Evolutionary conservation across 2,797 vertebrate genomes (phyloP), one percentile per base, ranked within the genome.

Genomic region (Tenualosa thibaudeaui): DNA sequence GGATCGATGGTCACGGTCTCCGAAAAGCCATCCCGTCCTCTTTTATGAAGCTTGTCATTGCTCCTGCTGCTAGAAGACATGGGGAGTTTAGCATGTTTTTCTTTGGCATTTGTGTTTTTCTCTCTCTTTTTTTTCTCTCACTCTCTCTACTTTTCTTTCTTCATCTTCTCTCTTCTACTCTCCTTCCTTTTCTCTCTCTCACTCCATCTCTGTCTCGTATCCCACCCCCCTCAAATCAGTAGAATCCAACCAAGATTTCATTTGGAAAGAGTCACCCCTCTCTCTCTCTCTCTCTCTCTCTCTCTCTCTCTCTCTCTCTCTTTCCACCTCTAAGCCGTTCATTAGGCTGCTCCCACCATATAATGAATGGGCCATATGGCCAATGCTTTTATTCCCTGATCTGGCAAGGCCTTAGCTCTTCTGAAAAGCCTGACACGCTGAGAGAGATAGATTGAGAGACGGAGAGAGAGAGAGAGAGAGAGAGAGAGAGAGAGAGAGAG

Each of bases 351-450:
- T 93, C 91, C 92, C 88, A 89, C 92, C 88, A 90, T 83, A 85
- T 92, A 90, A 88, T 92, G 93, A 94, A 93, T 89, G 88, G 90
- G 87, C 92, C 94, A 94, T 95, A 95, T 94, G 93, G 92, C 15
- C 78, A 24, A 81, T 15, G 56, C 43, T 85, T 90, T 88, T 86
- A 88, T 91, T 91, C 31, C 78, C 24, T 24, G 51, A 81, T n/a
- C 82, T 85, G 85, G 82, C 71, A 17, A 78, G 15, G 71, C 37
- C 71, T 19, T 19, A 26, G 71, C 5, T 43, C 26, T 8, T 78
- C 37, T 78, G 71, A 78, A 78, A 78, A 78, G 40, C 68, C 37
- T 71, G 31, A 71, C 37, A 71, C 12, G 3, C 26, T 19, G 62
- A 78, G 12, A 15, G 31, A 71, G 65, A 71, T 3, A 31, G 65